Evolutionary conservation across 2,113 vertebrate species (phyloP), one percentile per base, ranked within the genome.

Genomic region (Dipodomys merriami): DNA sequence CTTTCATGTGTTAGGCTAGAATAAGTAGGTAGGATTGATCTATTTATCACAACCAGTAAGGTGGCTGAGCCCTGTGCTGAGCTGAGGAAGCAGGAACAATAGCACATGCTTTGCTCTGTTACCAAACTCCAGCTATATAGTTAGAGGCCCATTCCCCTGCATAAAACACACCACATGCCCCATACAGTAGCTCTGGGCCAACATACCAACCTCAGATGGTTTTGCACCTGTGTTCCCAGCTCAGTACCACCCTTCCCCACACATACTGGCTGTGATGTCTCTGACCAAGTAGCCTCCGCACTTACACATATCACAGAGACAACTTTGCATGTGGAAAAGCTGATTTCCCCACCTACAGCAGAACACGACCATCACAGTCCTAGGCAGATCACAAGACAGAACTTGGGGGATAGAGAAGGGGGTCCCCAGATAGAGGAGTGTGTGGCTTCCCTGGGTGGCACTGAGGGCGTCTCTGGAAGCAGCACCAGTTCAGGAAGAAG

Each of bases 401-500:
- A 88, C 79, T 94, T 78, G 35, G 83, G 69, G 49, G 11, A 49
- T 12, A 49, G 49, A 49, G 57, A 72, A 91, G 72, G 94, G 91
- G 76, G 20, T 25, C 71, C 69, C 83, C 29, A 33, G 76, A 35
- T n/a, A 74, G 65, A 92, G 91, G 91, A 79, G 88, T 30, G 67
- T 90, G 95, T 90, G 60, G 79, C 85, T 65, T 94, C 87, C 83
- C 39, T 8, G 13, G 82, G 69, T 74, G 35, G n/a, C 20, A 33
- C 53, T 78, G n/a, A 44, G 83, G 73, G 7, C 27, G 0, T 76
- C 91, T 92, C 96, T 20, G 83, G 95, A 90, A 82, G 93, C 96
- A 96, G 97, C 97, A 96, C 95, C 96, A 60, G 91, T 93, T 95
- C 95, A 0, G 4, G 20, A 68, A 71, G 93, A 95, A 95, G 97